These are phyloP conservation scores for Ctenomys sociabilis DNA, from an alignment of 2,113 vertebrate species.

Conservation along the genomic window DNA sequence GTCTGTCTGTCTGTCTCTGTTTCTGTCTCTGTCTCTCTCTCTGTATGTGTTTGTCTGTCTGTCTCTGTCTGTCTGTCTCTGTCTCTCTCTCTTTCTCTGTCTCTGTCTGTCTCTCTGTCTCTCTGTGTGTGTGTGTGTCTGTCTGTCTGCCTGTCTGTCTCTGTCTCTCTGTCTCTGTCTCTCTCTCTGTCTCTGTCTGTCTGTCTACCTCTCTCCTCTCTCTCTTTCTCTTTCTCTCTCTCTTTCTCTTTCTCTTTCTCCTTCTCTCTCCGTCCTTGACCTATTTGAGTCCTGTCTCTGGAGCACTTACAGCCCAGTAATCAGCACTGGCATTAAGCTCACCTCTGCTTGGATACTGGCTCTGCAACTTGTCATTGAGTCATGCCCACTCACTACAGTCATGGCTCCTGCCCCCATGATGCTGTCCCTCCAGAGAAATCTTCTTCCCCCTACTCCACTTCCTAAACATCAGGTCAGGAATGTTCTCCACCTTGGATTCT, in stretches of 20 bases:
- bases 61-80: not conserved
- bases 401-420: too few species aligned
- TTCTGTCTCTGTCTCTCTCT: too few species aligned
- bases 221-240: too few species aligned
- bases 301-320: not conserved
- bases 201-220: too few species aligned
- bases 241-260: too few species aligned
- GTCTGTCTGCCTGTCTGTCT: not conserved
- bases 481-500: not conserved
- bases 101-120: too few species aligned
- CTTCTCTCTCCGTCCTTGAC: not conserved
- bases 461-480: not conserved
- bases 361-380: not conserved
- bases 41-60: too few species aligned
- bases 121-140: too few species aligned
- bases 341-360: not conserved
- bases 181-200: too few species aligned
- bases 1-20: not conserved
- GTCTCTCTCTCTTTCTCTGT: not conserved
- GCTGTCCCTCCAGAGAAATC: not conserved
- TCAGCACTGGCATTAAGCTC: not conserved
- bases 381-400: not conserved
- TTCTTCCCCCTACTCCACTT: not conserved
- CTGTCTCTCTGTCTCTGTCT: too few species aligned
- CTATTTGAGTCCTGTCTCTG: not conserved